Base-by-base conservation (phyloP, 1,140 invertebrate genomes). In the Notospermus geniculatus region DNA sequence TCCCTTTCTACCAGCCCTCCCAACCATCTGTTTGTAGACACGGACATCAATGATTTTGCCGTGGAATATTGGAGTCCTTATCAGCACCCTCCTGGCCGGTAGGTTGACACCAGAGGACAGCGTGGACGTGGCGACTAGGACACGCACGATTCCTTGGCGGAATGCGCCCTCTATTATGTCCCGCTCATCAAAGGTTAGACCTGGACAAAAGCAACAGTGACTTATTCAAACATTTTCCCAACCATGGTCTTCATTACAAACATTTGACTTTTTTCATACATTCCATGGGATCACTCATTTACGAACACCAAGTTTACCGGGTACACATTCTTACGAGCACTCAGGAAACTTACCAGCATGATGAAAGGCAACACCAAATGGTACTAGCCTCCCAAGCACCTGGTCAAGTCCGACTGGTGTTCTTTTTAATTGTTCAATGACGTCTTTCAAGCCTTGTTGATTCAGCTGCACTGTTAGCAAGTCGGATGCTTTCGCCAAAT, bases 21-120 rank as follows among this genome's bases (percentile, higher is more conserved):
- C 97, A 73, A 93, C 88, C 97, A 99, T 99, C 84, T 99, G 96
- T 62, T 89, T 88, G 80, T 98, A 99, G 9, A 89, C 90, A 7
- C 95, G 83, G 50, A 87, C 86, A 82, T 95, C 93, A 57, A 98
- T 86, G 28, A 88, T 82, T 2, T 72, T 69, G 1, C 88, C 64
- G 87, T 87, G 83, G 90, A 93, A 67, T 9, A 90, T 83, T 7
- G 93, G 92, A 2, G 92, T 90, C 63, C 92, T 86, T 27, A 98
- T 90, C 41, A 99, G 91, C 2, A 99, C 96, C 70, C 94, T 84
- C 55, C 93, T 84, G 2, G 96, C 95, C 32, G 96, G 96, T 67
- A 99, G 84, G 85, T 99, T 99, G 0, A 98, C 96, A 22, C 96
- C 93, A 54, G 93, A 95, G 64, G 92, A 96, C 27, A 99, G 83